Evolutionary conservation across 2,113 vertebrate genomes (phyloP), one percentile per base, ranked within the genome.

Genomic region (Sprattus sprattus): DNA sequence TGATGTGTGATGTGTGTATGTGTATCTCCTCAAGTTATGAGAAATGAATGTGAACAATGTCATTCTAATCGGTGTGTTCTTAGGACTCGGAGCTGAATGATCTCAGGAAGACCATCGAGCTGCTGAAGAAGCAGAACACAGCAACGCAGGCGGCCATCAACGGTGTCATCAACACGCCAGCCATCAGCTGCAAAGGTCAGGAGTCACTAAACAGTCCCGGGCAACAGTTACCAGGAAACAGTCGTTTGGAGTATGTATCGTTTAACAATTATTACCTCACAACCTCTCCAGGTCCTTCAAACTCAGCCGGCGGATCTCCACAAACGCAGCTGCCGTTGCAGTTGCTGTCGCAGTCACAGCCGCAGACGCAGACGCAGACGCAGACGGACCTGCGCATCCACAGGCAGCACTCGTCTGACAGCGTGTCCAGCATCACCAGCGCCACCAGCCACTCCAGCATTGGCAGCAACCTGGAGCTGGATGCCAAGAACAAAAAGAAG

Each of bases 41-140:
- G 39, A 39, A 39, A 25, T 64, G 6, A 64, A n/a, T 64, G 20
- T 64, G 60, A 64, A 64, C 52, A 9, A 71, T 71, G 9, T 1
- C 7, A 32, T 71, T 3, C 6, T 71, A 28, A 71, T 71, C n/a
- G 57, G 46, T n/a, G 8, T 81, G 49, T 16, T 88, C 86, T 83
- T 90, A 97, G 97, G 97, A 97, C 84, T 96, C 96, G 71, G 97
- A 97, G 89, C 95, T 97, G 84, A 96, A 94, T 88, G 97, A 97
- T 87, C 91, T 97, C 86, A 95, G 96, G 82, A 96, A 97, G 93
- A 97, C 96, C 75, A 97, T 97, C 84, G 97, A 97, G 87, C 94
- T 95, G 92, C 88, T 97, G 89, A 97, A 96, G 92, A 94, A 95
- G 20, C 96, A 97, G 93, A 97, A 97, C 89, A 95, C 95, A 15